Evolutionary conservation across 2,797 vertebrate genomes (phyloP), one percentile per base, ranked within the genome.

Genomic region (Rhynchotus rufescens): DNA sequence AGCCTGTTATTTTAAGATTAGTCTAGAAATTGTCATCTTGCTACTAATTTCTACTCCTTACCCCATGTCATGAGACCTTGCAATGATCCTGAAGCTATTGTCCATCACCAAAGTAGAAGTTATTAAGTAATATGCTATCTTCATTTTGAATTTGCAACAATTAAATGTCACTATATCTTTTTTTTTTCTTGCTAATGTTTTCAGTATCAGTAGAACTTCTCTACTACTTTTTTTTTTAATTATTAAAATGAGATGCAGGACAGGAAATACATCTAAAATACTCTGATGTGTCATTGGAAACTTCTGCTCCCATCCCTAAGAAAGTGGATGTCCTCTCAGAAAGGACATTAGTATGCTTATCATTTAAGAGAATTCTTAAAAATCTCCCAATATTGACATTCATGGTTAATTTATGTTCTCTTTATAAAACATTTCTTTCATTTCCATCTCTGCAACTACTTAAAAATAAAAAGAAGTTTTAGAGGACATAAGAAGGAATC

Each of bases 381-480:
- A 49, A 49, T 51, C 23, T 19, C 45, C 25, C 32, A 36, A 68
- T n/a, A 68, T 19, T 51, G 45, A 51, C 47, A 68, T 68, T 28
- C 54, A 56, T 56, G 54, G 8, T 56, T 56, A n/a, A n/a, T 56
- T 56, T 56, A 56, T 56, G 54, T 56, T 56, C 54, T n/a, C 17
- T 56, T 56, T 56, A 56, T n/a, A n/a, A 56, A 56, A n/a, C 49
- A 51, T 12, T 10, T 91, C 73, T 80, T 95, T 95, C 94, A 71
- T 82, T 82, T 92, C 80, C 73, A 93, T 80, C 92, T 88, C 93
- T 77, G 45, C 34, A 83, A 36, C 60, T 66, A 61, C 69, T 85
- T 83, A 83, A 92, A 79, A 74, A 95, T 76, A 64, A 81, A 89
- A 94, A 95, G 85, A 73, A 89, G 74, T 90, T 91, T 91, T 84